Percentiles rank a stretch among this genome's conserved stretches.
Conservation (phyloP, 2,888 invertebrate species). For the Sphecodes monilicornis region DNA sequence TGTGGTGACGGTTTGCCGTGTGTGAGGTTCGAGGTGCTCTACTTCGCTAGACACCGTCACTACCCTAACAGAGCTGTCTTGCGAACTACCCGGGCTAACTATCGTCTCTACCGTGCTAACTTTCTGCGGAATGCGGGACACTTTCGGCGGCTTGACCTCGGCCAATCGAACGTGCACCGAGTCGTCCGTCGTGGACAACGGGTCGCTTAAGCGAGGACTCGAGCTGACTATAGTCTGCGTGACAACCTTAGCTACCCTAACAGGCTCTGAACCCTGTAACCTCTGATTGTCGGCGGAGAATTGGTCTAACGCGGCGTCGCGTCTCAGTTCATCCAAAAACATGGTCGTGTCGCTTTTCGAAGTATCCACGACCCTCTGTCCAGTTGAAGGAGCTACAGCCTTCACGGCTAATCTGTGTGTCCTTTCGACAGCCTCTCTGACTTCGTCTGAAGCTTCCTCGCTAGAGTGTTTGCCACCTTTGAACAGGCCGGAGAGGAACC, state of each 20-base stretch:
- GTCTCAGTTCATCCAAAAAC: constrained; percentile 73
- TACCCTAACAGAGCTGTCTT: constrained; percentile 72
- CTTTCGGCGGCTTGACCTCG: constrained; percentile 62
- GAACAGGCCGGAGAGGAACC: constrained; percentile 71
- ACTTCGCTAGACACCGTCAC: constrained; percentile 73
- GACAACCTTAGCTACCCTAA: not conserved
- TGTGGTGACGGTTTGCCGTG: constrained; percentile 84
- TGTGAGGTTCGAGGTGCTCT: constrained; percentile 83
- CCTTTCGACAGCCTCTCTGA: constrained; percentile 83
- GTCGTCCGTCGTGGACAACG: constrained; percentile 11
- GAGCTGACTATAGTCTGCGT: not conserved
- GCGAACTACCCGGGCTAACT: constrained; percentile 43
- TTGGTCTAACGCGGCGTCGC: constrained; percentile 64
- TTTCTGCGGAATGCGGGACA: constrained; percentile 80
- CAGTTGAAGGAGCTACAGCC: not conserved
- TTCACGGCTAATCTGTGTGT: constrained; percentile 36
- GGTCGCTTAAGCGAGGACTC: not conserved
- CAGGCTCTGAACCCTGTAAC: not conserved
- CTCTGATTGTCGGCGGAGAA: not conserved
- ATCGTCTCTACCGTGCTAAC: constrained; percentile 69
- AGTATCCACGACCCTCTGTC: not conserved
- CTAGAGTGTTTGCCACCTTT: constrained; percentile 68
- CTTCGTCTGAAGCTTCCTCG: constrained; percentile 69
- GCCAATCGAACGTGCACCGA: constrained; percentile 18
- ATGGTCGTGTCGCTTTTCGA: constrained; percentile 20